Percentiles rank a stretch among this genome's conserved stretches.
These are phyloP conservation scores for Aleadryas rufinucha DNA, from an alignment of 2,113 vertebrate genomes.

Conservation along the genomic window DNA sequence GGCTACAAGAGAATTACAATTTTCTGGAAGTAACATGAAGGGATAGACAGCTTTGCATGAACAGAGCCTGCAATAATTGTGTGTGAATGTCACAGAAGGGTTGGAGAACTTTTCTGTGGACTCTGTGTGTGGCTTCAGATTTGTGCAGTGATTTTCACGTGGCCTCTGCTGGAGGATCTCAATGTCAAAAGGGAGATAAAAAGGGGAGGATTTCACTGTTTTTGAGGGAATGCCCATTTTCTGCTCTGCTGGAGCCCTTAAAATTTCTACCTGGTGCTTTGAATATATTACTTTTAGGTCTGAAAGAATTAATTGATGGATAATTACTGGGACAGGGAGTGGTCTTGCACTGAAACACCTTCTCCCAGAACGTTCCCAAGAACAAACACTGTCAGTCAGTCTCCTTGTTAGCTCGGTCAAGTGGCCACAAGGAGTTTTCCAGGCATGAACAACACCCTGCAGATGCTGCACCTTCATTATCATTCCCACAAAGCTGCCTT, in stretches of 20 bases:
- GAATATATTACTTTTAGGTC: not conserved
- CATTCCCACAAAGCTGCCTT: conserved; percentile 1
- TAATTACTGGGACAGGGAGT: not conserved
- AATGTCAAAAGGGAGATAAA: not conserved
- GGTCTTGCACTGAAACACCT: not conserved
- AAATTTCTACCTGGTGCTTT: not conserved
- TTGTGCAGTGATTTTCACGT: not conserved
- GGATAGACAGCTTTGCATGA: not conserved
- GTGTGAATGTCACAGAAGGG: not conserved
- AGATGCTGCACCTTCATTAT: not conserved
- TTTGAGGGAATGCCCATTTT: not conserved
- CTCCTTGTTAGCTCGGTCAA: not conserved
- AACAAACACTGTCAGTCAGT: not conserved
- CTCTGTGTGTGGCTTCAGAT: not conserved
- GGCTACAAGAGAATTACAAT: not conserved
- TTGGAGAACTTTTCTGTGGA: not conserved
- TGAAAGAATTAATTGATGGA: not conserved
- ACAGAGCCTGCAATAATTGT: not conserved
- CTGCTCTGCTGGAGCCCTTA: not conserved
- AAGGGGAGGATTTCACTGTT: not conserved
- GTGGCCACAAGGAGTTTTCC: not conserved
- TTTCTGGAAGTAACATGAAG: not conserved
- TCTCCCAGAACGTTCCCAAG: not conserved
- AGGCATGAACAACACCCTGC: not conserved
- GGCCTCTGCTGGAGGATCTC: not conserved